Conservation (phyloP, 2,113 vertebrate species). For the Psittacula cyanocephala region DNA sequence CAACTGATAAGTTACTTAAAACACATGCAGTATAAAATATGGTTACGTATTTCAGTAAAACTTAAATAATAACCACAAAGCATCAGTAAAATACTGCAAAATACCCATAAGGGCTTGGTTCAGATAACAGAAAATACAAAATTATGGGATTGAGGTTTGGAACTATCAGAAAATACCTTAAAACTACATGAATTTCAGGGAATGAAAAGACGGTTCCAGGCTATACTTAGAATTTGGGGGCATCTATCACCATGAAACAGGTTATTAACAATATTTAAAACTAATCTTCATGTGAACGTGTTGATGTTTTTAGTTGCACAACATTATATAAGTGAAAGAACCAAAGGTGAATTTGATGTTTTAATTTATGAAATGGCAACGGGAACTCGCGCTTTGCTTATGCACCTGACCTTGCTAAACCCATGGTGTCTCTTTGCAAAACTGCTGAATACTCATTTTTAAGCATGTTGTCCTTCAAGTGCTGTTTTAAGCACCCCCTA, state of each 20-base stretch:
- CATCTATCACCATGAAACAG: background rate
- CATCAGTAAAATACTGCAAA: background rate
- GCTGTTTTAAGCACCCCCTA: background rate
- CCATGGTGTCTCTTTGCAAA: background rate
- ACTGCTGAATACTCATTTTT: slow-evolving; percentile 53
- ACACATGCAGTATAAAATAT: background rate
- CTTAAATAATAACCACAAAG: background rate
- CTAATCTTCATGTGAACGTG: background rate
- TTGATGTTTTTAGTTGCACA: background rate
- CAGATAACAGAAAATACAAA: background rate
- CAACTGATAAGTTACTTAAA: background rate
- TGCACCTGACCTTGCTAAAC: slow-evolving; percentile 11
- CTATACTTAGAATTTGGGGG: background rate
- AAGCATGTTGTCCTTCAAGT: background rate
- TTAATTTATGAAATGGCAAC: background rate
- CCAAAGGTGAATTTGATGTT: background rate
- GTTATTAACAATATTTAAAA: background rate
- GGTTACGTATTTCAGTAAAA: background rate
- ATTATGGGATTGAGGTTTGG: background rate
- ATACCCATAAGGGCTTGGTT: background rate
- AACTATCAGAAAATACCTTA: background rate
- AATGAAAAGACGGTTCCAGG: background rate
- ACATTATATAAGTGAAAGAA: background rate
- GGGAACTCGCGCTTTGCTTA: background rate
- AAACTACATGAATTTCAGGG: background rate